These are phyloP conservation scores for Myotis davidii DNA, from an alignment of 2,113 vertebrate species.

Conservation along the genomic window DNA sequence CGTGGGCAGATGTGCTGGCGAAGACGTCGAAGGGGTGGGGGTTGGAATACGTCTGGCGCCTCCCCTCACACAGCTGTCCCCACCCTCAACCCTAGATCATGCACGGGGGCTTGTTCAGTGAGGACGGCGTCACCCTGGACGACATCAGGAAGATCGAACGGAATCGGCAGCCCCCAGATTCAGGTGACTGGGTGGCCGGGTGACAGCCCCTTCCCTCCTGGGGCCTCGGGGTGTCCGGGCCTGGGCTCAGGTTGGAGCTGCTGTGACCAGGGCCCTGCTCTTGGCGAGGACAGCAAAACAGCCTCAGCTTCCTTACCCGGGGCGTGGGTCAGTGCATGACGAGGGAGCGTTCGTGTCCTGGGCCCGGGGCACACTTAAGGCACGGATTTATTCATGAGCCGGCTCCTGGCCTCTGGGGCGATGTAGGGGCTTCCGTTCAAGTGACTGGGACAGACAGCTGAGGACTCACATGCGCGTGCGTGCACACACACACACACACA, in stretches of 20 bases:
- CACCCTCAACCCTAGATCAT: constrained; percentile 87
- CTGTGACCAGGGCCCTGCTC: neutral
- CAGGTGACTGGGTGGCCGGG: constrained; percentile 75
- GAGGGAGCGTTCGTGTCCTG: fast-evolving
- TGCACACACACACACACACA: fast-evolving
- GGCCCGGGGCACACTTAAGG: neutral
- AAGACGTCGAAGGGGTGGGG: fast-evolving
- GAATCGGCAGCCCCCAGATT: constrained; percentile 88
- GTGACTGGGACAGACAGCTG: neutral
- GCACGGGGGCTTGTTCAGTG: constrained; percentile 97
- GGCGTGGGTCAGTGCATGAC: neutral
- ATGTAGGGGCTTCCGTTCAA: fast-evolving
- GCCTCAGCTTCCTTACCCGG: neutral
- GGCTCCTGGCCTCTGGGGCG: too few species aligned
- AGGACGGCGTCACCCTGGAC: constrained; percentile 94
- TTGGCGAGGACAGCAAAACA: neutral
- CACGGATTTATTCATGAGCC: neutral
- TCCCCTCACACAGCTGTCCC: neutral
- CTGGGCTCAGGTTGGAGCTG: neutral
- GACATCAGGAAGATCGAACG: constrained; percentile 93
- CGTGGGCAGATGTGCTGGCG: fast-evolving
- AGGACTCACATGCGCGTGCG: fast-evolving
- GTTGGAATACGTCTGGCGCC: neutral
- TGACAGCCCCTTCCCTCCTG: neutral
- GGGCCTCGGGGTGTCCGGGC: neutral